A percentile compares a stretch with the other conserved stretches of the same genome.
These are phyloP conservation scores for Pseudachorutes palmiensis DNA, from an alignment of 1,140 invertebrate species.

Conservation along the genomic window DNA sequence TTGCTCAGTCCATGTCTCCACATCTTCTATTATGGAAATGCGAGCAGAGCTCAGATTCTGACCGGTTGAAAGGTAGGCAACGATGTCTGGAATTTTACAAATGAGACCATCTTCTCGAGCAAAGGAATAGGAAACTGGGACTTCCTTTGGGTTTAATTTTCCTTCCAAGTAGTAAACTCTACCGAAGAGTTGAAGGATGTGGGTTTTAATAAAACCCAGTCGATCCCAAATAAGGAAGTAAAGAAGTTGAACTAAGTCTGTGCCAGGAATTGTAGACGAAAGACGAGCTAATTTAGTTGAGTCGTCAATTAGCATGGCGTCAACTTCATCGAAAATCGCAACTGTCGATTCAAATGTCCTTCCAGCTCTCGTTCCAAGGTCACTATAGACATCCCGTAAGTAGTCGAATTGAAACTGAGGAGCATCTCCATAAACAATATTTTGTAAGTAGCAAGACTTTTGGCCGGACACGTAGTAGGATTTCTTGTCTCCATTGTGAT, in stretches of 20 bases:
- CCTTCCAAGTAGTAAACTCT: too few species aligned
- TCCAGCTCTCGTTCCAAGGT: slow-evolving; percentile 9
- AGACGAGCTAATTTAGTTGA: too few species aligned
- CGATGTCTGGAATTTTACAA: background rate
- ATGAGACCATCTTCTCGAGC: background rate
- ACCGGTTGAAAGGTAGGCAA: background rate
- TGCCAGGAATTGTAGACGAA: slow-evolving; percentile 10
- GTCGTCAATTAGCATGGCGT: slow-evolving; percentile 28
- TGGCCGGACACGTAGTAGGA: too few species aligned
- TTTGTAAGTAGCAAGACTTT: slow-evolving; percentile 21
- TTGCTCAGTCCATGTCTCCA: too few species aligned
- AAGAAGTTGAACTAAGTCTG: slow-evolving; percentile 17
- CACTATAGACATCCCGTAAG: slow-evolving; percentile 23
- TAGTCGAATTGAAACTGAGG: slow-evolving; percentile 24
- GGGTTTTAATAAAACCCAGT: background rate
- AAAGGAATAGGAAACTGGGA: background rate
- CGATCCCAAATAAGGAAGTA: slow-evolving; percentile 19
- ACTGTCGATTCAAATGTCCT: background rate
- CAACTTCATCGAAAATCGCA: slow-evolving; percentile 31
- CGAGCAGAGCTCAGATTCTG: too few species aligned
- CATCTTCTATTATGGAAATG: too few species aligned
- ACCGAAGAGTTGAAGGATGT: background rate
- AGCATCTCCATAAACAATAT: slow-evolving; percentile 26
- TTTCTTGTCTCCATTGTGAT: background rate
- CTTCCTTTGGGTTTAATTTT: too few species aligned